Evolutionary conservation across 2,797 vertebrate species (phyloP).

Genomic region (Pachyuromys duprasi): DNA sequence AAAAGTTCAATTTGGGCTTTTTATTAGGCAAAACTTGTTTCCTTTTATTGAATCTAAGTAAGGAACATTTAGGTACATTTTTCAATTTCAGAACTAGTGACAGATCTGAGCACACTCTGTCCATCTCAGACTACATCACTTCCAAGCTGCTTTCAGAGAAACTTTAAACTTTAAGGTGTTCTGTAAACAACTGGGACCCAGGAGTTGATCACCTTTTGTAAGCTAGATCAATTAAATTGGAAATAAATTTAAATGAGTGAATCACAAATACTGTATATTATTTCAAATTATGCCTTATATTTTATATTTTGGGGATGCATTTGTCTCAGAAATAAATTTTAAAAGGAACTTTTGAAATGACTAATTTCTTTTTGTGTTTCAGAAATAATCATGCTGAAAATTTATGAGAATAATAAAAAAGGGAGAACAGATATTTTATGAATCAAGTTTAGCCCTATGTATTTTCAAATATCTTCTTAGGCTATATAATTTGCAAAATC

Average conservation of each 20-base stretch:
- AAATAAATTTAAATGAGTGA: constrained; percentile 51
- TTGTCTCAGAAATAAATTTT: constrained; percentile 21
- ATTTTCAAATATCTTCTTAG: constrained; percentile 53
- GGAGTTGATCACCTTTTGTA: constrained; percentile 36
- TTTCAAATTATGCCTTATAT: constrained; percentile 51
- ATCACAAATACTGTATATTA: constrained; percentile 10
- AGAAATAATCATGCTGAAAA: constrained; percentile 51
- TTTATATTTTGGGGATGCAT: constrained; percentile 13
- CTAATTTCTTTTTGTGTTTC: constrained; percentile 52
- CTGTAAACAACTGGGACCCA: constrained; percentile 42
- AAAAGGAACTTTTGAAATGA: constrained; percentile 46
- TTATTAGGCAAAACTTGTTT: constrained; percentile 48
- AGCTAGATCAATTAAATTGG: constrained; percentile 36
- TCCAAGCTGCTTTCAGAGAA: constrained; percentile 57
- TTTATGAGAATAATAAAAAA: constrained; percentile 48
- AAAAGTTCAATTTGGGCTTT: constrained; percentile 47
- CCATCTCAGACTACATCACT: background rate
- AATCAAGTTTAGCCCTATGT: constrained; percentile 33
- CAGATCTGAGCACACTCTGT: background rate
- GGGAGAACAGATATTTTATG: constrained; percentile 41
- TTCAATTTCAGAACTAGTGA: constrained; percentile 70
- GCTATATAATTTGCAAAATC: constrained; percentile 60
- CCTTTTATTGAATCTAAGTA: constrained; percentile 31
- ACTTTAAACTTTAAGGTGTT: constrained; percentile 35
- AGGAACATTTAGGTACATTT: constrained; percentile 37